Evolutionary conservation across 2,888 invertebrate species (phyloP), one percentile per base, ranked within the genome.

Genomic region (Clitarchus hookeri): DNA sequence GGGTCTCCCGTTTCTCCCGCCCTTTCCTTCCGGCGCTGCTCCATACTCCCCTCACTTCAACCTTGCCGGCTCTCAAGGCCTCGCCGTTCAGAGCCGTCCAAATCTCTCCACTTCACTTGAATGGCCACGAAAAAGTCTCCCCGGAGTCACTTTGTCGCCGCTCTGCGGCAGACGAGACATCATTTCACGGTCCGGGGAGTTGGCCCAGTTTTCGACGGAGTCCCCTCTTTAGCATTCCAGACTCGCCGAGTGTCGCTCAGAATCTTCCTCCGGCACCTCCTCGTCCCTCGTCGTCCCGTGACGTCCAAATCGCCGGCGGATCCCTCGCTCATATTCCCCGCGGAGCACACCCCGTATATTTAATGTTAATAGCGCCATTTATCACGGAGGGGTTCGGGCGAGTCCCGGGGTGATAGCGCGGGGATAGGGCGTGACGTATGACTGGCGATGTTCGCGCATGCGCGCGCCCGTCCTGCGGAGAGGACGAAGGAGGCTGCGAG

Each of bases 331-430:
- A 65, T 65, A 65, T 65, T 65, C 65, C 65, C 65, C 53, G 0
- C 12, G 65, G 65, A 6, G 65, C 48, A 48, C 48, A 36, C 23
- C 65, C 65, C 65, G 11, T 65, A 65, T n/a, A 65, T 65, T 65
- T 65, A 19, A 65, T 65, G 65, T 65, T 65, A 65, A 65, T 65
- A 65, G 65, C 65, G 65, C n/a, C 65, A n/a, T 65, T 65, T 65
- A 65, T 65, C 65, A 65, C 11, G n/a, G n/a, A 65, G 16, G 19
- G 65, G 65, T 65, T 48, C 48, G n/a, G 65, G 65, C 16, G 13
- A 23, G 65, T 11, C 16, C 16, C 65, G 65, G 65, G 1, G 65
- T 65, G 19, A 48, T 48, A 48, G 48, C 16, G 48, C 48, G 1
- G 19, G 65, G n/a, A 6, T n/a, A n/a, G 65, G 23, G 65, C 8